Conservation (phyloP, 2,113 vertebrate genomes). For the Nannobrachium achirus region DNA sequence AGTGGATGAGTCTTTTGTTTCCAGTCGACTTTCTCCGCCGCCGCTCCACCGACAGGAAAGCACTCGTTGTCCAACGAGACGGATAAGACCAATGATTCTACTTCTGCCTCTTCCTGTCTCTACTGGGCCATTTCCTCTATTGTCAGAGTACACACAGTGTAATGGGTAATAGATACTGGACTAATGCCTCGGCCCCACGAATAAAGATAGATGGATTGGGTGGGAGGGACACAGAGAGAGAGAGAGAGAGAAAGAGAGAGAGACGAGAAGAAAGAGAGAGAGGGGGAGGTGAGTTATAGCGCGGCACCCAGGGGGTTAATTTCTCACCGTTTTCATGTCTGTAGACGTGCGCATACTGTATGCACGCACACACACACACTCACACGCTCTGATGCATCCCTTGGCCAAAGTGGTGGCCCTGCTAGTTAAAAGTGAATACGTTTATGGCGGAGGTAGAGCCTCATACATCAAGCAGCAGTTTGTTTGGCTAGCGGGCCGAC, state of each 20-base stretch:
- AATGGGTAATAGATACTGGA: conserved; percentile 75
- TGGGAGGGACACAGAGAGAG: conserved; percentile 14
- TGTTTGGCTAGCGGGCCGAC: conserved; percentile 88
- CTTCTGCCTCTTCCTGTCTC: conserved; percentile 26
- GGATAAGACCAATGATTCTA: conserved; percentile 41
- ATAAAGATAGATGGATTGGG: conserved; percentile 68
- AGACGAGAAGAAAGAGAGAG: conserved; percentile 41
- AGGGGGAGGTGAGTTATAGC: conserved; percentile 68
- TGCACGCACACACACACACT: conserved; percentile 44
- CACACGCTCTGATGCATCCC: neutral
- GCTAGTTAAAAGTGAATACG: conserved; percentile 88
- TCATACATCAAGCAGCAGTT: conserved; percentile 89
- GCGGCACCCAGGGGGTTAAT: conserved; percentile 75
- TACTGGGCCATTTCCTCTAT: conserved; percentile 52
- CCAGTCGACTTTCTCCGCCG: neutral
- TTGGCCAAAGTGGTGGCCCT: conserved; percentile 71
- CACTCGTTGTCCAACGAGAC: conserved; percentile 37
- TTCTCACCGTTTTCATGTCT: conserved; percentile 66
- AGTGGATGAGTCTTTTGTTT: no score
- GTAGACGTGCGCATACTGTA: no score
- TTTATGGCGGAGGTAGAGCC: conserved; percentile 86
- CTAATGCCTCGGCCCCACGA: conserved; percentile 61
- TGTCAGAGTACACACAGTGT: conserved; percentile 61
- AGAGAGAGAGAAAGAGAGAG: conserved; percentile 41
- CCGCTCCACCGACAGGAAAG: conserved; percentile 49